These are phyloP conservation scores for Drosophila mimica DNA, from an alignment of 2,888 invertebrate species.

Conservation along the genomic window DNA sequence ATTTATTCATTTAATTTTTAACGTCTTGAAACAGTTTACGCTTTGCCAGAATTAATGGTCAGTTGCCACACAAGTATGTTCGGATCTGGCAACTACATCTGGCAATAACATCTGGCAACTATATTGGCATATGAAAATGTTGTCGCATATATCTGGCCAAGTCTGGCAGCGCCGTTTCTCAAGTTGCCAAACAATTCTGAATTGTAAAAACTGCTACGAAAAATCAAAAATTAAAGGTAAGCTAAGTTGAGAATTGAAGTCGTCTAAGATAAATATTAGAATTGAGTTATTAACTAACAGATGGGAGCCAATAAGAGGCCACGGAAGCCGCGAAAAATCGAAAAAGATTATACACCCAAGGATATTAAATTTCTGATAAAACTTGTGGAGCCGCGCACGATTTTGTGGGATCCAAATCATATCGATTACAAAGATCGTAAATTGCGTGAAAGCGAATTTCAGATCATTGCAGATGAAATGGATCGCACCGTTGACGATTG, in stretches of 20 bases:
- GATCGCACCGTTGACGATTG: conserved; percentile 29
- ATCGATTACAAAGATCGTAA: conserved; percentile 33
- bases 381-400: conserved; percentile 26
- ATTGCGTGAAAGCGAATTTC: conserved; percentile 34
- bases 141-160: background rate
- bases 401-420: conserved; percentile 33
- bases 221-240: background rate
- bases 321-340: conserved; percentile 35
- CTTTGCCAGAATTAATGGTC: background rate
- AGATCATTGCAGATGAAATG: conserved; percentile 23
- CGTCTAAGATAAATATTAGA: background rate
- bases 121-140: conserved; percentile 23
- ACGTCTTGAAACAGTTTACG: background rate
- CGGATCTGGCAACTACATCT: background rate
- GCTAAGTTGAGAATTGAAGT: background rate
- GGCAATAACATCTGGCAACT: conserved; percentile 37
- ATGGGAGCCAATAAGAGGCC: conserved; percentile 23
- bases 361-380: conserved; percentile 42
- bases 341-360: conserved; percentile 33
- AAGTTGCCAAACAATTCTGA: conserved; percentile 10
- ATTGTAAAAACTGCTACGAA: conserved; percentile 11
- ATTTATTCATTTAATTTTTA: background rate
- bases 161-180: conserved; percentile 39
- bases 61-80: conserved; percentile 6
- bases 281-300: background rate